Evolutionary conservation across 1,140 invertebrate genomes (phyloP).

Genomic region (Adelges cooleyi): DNA sequence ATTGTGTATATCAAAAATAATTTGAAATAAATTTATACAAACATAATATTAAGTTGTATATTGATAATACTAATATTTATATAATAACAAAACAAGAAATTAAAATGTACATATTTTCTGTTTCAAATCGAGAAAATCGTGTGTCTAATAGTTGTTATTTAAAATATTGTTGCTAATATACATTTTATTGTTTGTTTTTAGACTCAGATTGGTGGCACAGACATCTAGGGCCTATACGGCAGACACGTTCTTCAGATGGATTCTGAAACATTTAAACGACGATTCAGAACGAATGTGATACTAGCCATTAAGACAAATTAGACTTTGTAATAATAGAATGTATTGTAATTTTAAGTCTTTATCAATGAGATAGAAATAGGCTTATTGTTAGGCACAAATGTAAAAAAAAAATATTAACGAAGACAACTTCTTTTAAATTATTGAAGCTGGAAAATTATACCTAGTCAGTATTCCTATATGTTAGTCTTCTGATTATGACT

Average conservation of each 20-base stretch:
- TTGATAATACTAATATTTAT: no score
- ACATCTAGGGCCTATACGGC: conserved; percentile 4
- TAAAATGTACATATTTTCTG: no score
- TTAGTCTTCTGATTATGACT: conserved; percentile 23
- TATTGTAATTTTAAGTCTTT: conserved; percentile 1
- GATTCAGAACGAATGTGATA: conserved; percentile 24
- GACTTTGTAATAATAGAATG: conserved; percentile 8
- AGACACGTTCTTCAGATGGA: conserved; percentile 27
- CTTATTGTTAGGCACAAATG: conserved; percentile 1
- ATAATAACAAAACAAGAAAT: no score
- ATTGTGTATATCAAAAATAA: no score
- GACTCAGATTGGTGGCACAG: conserved; percentile 20
- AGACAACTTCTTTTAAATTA: conserved; percentile 15
- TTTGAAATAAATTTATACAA: no score
- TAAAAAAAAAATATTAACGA: background rate
- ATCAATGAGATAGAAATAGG: conserved; percentile 8
- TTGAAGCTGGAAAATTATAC: conserved; percentile 14
- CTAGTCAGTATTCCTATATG: conserved; percentile 28
- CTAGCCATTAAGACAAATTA: conserved; percentile 22
- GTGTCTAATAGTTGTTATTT: no score
- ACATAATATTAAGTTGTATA: no score
- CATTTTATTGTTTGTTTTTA: background rate
- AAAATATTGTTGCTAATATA: no score
- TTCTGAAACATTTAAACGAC: conserved; percentile 18
- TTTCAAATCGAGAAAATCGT: no score